Base-by-base conservation (phyloP, 1,140 invertebrate species). In the Cydia strobilella region DNA sequence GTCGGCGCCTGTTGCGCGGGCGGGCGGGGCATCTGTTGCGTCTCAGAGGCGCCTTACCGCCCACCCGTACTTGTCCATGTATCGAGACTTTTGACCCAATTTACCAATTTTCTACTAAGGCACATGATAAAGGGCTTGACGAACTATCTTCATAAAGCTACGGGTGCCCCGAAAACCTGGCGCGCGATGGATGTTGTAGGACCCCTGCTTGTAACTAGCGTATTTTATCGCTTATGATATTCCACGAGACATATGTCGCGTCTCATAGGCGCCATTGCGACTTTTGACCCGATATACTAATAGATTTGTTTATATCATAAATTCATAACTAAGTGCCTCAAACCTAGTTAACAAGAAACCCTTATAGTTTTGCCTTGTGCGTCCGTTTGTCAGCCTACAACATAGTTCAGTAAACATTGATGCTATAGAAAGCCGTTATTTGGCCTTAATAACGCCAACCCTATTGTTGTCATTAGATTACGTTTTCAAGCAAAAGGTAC, bases 21-120 rank as follows among this genome's bases (percentile, higher is more conserved):
- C 18, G 80, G 84, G 84, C 80, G 84, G 85, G 82, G 81, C 84
- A 86, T 86, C 87, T 90, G 87, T 90, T 89, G 90, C 90, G 89
- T 84, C 88, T 85, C 82, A 77, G 76, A 88, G 88, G 90, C 89
- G 88, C 89, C 89, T 79, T 80, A 83, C 81, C 88, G 86, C 89
- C 88, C 87, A 86, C 86, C 72, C 77, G 75, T 76, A 78, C 82
- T 77, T 76, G 81, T 79, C 82, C 84, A 85, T 82, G 77, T 82
- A 84, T 66, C 79, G 80, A 79, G 81, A 89, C 83, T 87, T 87
- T 84, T 89, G 86, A 90, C 87, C 86, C 81, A 88, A 83, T 87
- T 90, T 69, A 69, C 9, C 54, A 23, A 59, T 59, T 23, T 59
- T 59, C 18, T 59, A 20, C 20, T 59, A 23, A 59, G 20, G 5